Base-by-base conservation (phyloP, 2,113 vertebrate genomes). In the Aspidoscelis tigris region DNA sequence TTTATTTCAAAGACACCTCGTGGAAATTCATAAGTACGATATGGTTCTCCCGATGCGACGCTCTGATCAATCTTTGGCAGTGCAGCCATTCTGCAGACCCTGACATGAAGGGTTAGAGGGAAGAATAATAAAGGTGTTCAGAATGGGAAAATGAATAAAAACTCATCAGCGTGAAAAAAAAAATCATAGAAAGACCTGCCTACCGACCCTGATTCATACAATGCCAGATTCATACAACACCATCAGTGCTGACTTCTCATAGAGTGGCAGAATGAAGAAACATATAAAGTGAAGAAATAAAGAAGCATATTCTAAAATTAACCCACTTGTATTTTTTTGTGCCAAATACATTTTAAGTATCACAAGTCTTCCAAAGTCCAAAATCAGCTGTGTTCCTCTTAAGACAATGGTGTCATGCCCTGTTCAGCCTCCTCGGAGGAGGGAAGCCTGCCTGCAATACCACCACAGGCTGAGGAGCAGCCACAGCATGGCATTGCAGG, bases 21-120 rank as follows among this genome's bases (percentile, higher is more conserved):
- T 87, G 93, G 92, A 93, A 90, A 90, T 90, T 86, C 91, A 84
- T 93, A 91, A 93, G 92, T 90, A 93, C 81, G 82, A 80, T 82
- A 55, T 87, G 89, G 92, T 92, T 92, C 73, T 0, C 75, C 80
- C 89, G 92, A 92, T 93, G 92, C 90, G 72, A 84, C 88, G 83
- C 92, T 87, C 92, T 58, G 89, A 86, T 90, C 87, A 83, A 85
- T 86, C 74, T 70, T 88, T 84, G 47, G 82, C 78, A 83, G 90
- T 82, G 86, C n/a, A 55, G 86, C 84, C 53, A 86, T 87, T 90
- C 86, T 26, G 44, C 88, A 91, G 88, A 80, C 86, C 85, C 53
- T 71, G 18, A 71, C 10, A 69, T 20, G 14, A n/a, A 44, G 2
- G 65, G 33, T 58, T 70, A 58, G 39, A 39, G 43, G 39, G 33